Conservation (phyloP, 2,797 vertebrate species). For the Cynopterus sphinx region DNA sequence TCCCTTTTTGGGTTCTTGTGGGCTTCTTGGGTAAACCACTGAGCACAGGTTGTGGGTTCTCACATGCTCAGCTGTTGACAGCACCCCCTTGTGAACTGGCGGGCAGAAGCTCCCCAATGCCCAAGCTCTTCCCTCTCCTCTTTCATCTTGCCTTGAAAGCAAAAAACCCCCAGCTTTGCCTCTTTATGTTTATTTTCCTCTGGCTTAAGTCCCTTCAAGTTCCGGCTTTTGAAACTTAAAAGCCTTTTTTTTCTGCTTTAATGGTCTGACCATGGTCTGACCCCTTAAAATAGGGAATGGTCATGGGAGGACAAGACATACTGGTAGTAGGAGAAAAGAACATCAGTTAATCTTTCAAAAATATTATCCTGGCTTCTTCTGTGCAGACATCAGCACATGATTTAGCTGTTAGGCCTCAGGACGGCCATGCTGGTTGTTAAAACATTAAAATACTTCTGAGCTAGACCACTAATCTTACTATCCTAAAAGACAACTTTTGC, state of each 20-base stretch:
- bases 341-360: neutral
- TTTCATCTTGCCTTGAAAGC: neutral
- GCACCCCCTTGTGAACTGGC: too few relatives aligned
- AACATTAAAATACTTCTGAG: conserved; percentile 20
- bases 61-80: neutral
- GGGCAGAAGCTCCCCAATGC: too few relatives aligned
- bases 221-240: conserved; percentile 39
- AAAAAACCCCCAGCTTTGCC: neutral
- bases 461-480: neutral
- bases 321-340: neutral
- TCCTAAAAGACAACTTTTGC: neutral
- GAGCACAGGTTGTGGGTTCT: neutral
- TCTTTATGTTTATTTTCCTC: conserved; percentile 28
- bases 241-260: conserved; percentile 25
- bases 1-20: neutral
- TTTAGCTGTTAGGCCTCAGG: neutral
- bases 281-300: neutral
- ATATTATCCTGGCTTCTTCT: neutral
- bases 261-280: neutral
- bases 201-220: neutral
- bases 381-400: neutral
- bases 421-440: neutral
- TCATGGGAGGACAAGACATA: neutral
- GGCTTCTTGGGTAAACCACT: neutral
- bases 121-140: neutral